phyloP scores from a whole-genome alignment of 2,888 invertebrate genomes.

The Drosophila meridionalis region DNA sequence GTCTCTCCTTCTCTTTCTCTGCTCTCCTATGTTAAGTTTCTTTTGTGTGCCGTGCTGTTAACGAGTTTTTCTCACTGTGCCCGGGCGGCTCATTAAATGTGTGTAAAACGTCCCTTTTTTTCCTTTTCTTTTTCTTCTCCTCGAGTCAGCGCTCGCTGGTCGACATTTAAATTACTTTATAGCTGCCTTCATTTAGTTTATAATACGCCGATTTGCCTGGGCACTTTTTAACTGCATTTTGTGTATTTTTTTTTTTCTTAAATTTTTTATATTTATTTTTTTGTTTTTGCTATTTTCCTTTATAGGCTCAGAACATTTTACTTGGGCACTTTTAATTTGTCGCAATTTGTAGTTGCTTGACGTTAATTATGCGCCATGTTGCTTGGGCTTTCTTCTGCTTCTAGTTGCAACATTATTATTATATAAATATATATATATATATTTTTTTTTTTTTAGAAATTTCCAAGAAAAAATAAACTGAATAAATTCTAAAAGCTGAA shows the following conservation, averaged over 20 bases:
- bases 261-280: neutral
- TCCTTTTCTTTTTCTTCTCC: conserved; percentile 9
- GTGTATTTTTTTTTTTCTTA: neutral
- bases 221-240: conserved; percentile 30
- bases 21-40: conserved; percentile 19
- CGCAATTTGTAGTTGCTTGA: conserved; percentile 54
- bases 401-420: neutral
- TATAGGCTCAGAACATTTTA: conserved; percentile 35
- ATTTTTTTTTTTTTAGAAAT: neutral
- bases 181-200: conserved; percentile 70
- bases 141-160: conserved; percentile 27
- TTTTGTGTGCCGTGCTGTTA: conserved; percentile 54
- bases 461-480: neutral
- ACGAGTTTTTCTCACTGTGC: conserved; percentile 38
- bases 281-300: conserved; percentile 20
- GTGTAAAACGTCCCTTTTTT: conserved; percentile 54
- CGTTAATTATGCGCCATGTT: conserved; percentile 14
- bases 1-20: neutral
- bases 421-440: too few species aligned
- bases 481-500: neutral
- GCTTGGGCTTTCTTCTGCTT: neutral
- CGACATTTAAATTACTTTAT: conserved; percentile 75
- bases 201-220: conserved; percentile 51
- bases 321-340: conserved; percentile 62
- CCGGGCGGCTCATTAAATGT: conserved; percentile 57